Evolutionary conservation across 23 tunicate genomes (phyloP).

Genomic region (Aplidium turbinatum): DNA sequence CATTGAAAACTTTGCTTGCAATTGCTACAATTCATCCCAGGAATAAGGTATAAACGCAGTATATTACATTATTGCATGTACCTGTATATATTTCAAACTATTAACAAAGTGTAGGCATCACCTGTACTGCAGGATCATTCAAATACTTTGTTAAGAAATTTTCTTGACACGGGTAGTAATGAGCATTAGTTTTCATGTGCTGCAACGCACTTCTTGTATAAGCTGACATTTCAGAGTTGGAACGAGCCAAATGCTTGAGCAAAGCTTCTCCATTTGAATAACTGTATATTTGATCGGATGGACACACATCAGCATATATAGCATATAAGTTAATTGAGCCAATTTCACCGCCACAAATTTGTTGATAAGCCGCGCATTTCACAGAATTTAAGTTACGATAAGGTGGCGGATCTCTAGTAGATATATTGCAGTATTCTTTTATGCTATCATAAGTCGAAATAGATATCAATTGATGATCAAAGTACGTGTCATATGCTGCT

Average conservation of each 20-base stretch:
- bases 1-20: too few relatives aligned
- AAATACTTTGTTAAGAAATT: neutral
- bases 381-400: too few relatives aligned
- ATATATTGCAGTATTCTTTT: too few relatives aligned
- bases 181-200: neutral
- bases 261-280: conserved; percentile 1
- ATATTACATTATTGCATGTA: too few relatives aligned
- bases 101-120: neutral
- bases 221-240: neutral
- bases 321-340: conserved; percentile 34
- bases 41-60: too few relatives aligned
- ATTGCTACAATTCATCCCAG: too few relatives aligned
- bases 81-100: too few relatives aligned
- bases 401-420: too few relatives aligned
- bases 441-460: too few relatives aligned
- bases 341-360: neutral
- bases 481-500: too few relatives aligned
- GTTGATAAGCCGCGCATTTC: neutral
- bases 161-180: conserved; percentile 6
- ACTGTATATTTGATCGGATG: neutral
- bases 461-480: too few relatives aligned
- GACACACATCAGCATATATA: conserved; percentile 30
- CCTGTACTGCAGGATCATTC: conserved; percentile 1
- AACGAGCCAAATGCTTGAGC: neutral
- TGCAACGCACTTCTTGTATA: neutral